phyloP scores from a whole-genome alignment of 2,113 vertebrate genomes.

The Paramisgurnus dabryanus region DNA sequence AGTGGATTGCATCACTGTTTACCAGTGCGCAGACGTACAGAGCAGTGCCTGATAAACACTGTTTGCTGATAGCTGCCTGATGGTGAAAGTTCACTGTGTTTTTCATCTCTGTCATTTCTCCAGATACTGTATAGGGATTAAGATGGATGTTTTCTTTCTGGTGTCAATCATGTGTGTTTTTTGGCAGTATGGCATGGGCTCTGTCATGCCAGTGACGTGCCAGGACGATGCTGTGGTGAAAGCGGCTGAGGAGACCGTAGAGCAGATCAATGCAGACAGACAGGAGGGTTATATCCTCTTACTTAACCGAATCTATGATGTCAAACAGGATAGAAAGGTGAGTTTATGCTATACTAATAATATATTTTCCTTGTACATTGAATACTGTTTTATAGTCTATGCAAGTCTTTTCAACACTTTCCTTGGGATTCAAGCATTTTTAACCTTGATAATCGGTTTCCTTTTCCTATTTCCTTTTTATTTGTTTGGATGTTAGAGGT shows the following conservation, averaged over 20 bases:
- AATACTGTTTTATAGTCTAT: too few species aligned
- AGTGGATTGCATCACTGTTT: conserved; percentile 8
- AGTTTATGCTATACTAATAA: not conserved
- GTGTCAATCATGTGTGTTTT: conserved; percentile 11
- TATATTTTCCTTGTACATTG: too few species aligned
- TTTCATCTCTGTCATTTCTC: not conserved
- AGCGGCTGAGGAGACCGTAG: conserved; percentile 37
- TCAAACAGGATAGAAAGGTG: conserved; percentile 41
- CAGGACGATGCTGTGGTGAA: conserved; percentile 17
- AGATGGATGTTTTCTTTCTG: not conserved
- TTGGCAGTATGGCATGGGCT: not conserved
- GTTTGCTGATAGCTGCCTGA: conserved; percentile 41
- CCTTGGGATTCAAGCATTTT: too few species aligned
- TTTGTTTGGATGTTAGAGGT: too few species aligned
- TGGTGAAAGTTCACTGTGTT: conserved; percentile 49
- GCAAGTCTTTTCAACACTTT: too few species aligned
- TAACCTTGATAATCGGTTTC: too few species aligned
- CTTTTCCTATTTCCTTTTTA: too few species aligned
- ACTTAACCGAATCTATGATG: conserved; percentile 53
- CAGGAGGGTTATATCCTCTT: conserved; percentile 46
- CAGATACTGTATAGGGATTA: not conserved
- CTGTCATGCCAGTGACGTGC: conserved; percentile 4
- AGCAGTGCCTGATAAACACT: conserved; percentile 30
- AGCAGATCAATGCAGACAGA: conserved; percentile 47
- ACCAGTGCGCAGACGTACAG: not conserved